Evolutionary conservation across 92 coral and sea anemone genomes (phyloP), one percentile per base, ranked within the genome.

Genomic region (Montipora capitata): DNA sequence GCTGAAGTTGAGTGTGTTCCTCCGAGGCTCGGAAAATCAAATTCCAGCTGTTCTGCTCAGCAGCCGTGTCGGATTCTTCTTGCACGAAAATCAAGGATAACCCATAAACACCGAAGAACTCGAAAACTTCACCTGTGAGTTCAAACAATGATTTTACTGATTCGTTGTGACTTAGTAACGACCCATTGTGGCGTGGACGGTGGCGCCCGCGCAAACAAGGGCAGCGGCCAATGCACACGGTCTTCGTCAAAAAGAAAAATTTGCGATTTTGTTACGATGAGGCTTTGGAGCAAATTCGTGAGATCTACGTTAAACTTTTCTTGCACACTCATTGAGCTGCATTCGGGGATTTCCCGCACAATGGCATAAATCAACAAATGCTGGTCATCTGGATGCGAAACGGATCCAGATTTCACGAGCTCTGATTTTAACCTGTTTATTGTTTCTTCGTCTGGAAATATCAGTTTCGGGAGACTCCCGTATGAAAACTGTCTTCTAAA

Each of bases 121-220:
- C 97, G 70, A 92, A 79, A 42, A 86, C 77, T 0, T 70, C 17
- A 10, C 87, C 83, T 10, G 61, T 90, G 52, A 97, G 92, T 64
- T 95, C 98, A 68, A 94, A 97, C 42, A 13, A 97, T 92, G 48
- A 97, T 92, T 86, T 86, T 91, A 38, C 92, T 90, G 41, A 95
- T 85, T 41, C 82, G 90, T 80, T 94, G 95, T 75, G 94, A 91
- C 91, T 96, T 92, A 42, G 99, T 92, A 76, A 97, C 98, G 72
- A 97, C 98, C 97, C 99, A 97, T 69, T 97, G 99, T 18, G 99
- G 99, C 4, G 99, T 96, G 1, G 99, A 95, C 12, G 99, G 99
- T 72, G 87, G 89, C 40, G 95, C 95, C 78, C 98, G 95, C 85
- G 94, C 93, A 83, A 95, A 97, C 14, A 96, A 88, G 78, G 98